phyloP scores from a whole-genome alignment of 2,797 vertebrate species.

The Varecia variegata region DNA sequence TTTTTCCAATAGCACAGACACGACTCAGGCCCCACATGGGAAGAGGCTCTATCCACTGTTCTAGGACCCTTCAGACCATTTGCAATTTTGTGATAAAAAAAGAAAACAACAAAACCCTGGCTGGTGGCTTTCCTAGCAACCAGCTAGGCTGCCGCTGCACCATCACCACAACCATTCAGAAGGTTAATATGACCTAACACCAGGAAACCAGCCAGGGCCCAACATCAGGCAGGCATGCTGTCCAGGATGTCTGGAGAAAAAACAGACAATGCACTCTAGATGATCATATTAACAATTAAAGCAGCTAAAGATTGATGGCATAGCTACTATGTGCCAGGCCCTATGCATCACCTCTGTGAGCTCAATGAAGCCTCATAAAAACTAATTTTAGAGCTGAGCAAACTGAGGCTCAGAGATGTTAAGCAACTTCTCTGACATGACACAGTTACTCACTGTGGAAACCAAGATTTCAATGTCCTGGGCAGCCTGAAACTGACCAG shows the following conservation, averaged over 20 bases:
- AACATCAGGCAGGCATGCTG: neutral
- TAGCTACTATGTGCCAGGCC: neutral
- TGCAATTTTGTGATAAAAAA: slow-evolving; percentile 39
- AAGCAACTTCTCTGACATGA: neutral
- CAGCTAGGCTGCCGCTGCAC: neutral
- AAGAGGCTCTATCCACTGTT: slow-evolving; percentile 39
- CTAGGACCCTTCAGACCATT: slow-evolving; percentile 61
- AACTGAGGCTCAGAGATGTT: slow-evolving; percentile 31
- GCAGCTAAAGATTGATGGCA: neutral
- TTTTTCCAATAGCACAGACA: slow-evolving; percentile 38
- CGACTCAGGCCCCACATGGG: neutral
- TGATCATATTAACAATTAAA: neutral
- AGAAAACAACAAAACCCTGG: neutral
- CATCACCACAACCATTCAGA: neutral
- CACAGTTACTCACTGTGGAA: neutral
- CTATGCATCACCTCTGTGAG: neutral
- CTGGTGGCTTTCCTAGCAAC: slow-evolving; percentile 54
- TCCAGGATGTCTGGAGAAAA: neutral
- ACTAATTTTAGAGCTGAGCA: slow-evolving; percentile 14
- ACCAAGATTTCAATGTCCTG: neutral
- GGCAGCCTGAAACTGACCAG: neutral
- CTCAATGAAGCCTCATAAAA: neutral
- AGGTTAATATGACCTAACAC: slow-evolving; percentile 35
- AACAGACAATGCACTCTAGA: neutral
- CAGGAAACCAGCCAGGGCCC: neutral